Conservation (phyloP, 1,140 invertebrate genomes). For the Danaus melanippus region DNA sequence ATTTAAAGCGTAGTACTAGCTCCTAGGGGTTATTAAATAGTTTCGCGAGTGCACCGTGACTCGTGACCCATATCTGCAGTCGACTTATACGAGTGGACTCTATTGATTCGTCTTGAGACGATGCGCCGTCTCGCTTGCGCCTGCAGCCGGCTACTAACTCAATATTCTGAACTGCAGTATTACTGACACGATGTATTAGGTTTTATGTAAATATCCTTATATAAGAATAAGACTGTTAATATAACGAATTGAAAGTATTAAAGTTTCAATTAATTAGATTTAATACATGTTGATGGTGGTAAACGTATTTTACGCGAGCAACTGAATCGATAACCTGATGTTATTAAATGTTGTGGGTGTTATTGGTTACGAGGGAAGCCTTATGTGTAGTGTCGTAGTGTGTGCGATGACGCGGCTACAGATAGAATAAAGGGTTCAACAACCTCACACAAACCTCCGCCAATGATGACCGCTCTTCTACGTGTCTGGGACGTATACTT, state of each 20-base stretch:
- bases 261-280: no score
- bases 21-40: conserved; percentile 53
- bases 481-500: no score
- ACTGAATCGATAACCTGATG: conserved; percentile 4
- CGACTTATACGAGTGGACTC: conserved; percentile 66
- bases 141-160: conserved; percentile 55
- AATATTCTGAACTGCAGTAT: conserved; percentile 62
- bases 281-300: no score
- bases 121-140: conserved; percentile 46
- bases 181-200: conserved; percentile 32
- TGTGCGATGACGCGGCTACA: no score
- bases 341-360: conserved; percentile 5
- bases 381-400: background rate
- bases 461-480: no score
- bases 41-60: conserved; percentile 43
- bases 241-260: no score
- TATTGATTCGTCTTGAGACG: conserved; percentile 71
- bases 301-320: background rate
- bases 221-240: no score
- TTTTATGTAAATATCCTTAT: no score
- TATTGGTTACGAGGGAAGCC: conserved; percentile 13
- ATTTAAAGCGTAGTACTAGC: conserved; percentile 1
- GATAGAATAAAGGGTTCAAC: no score
- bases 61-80: conserved; percentile 66
- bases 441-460: no score